These are phyloP conservation scores for Porites evermanni DNA, from an alignment of 92 coral and sea anemone genomes.

Conservation along the genomic window DNA sequence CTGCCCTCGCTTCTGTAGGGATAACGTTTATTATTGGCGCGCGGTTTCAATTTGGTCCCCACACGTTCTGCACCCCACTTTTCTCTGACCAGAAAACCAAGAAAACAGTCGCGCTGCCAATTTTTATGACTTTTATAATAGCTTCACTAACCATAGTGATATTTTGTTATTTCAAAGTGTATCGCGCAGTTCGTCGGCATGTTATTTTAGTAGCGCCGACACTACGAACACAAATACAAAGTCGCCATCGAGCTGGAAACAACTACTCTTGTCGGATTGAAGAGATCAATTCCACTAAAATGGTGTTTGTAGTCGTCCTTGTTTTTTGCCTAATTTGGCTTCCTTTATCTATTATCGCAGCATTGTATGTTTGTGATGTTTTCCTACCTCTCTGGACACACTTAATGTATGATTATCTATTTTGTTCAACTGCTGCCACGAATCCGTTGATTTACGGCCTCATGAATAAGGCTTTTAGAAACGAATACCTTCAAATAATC, in stretches of 20 bases:
- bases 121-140: conserved; percentile 45
- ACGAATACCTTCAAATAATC: conserved; percentile 57
- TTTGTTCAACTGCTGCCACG: conserved; percentile 48
- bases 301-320: conserved; percentile 50
- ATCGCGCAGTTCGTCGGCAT: conserved; percentile 60
- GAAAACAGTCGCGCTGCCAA: conserved; percentile 38
- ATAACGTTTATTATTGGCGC: conserved; percentile 5
- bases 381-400: conserved; percentile 59
- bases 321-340: conserved; percentile 64
- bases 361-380: conserved; percentile 46
- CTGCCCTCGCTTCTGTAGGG: background rate
- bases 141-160: conserved; percentile 39
- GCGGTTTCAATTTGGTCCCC: conserved; percentile 62
- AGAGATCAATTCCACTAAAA: conserved; percentile 58
- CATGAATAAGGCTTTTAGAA: conserved; percentile 61
- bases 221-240: background rate
- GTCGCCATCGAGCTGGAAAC: background rate
- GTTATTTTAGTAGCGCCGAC: conserved; percentile 45
- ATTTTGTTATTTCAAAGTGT: conserved; percentile 67
- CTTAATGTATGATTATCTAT: conserved; percentile 64
- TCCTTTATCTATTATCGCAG: conserved; percentile 63
- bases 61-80: conserved; percentile 69
- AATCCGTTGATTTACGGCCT: conserved; percentile 73
- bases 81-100: conserved; percentile 38
- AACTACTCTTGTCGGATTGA: conserved; percentile 39